These are phyloP conservation scores for Pomatostomus ruficeps DNA, from an alignment of 2,113 vertebrate species.

Conservation along the genomic window DNA sequence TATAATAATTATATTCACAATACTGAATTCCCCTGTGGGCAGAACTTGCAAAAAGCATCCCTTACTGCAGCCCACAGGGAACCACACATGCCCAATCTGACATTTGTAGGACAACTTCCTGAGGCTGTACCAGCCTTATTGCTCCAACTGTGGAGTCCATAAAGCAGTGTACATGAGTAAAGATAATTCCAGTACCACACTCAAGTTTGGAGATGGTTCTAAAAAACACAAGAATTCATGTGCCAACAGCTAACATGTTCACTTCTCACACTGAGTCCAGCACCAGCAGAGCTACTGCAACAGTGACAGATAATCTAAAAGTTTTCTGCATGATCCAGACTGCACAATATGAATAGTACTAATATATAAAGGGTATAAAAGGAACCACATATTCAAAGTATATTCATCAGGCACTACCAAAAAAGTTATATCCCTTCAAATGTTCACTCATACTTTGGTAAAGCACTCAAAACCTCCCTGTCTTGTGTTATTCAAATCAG, in stretches of 20 bases:
- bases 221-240: fast-evolving
- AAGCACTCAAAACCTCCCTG: background rate
- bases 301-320: background rate
- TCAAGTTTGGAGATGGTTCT: background rate
- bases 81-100: background rate
- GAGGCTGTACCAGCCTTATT: background rate
- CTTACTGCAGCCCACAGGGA: background rate
- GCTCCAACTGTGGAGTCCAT: background rate
- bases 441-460: background rate
- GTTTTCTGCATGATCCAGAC: background rate
- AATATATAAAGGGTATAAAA: background rate
- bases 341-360: fast-evolving
- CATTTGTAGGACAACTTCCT: background rate
- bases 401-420: background rate
- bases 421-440: background rate
- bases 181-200: background rate
- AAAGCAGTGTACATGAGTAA: background rate
- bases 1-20: background rate
- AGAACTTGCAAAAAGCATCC: background rate
- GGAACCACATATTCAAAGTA: background rate
- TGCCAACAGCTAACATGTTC: background rate
- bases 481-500: background rate
- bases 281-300: background rate
- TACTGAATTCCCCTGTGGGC: background rate
- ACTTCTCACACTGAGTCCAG: background rate